These are phyloP conservation scores for Synergus umbraculus DNA, from an alignment of 2,888 invertebrate species.

Conservation along the genomic window DNA sequence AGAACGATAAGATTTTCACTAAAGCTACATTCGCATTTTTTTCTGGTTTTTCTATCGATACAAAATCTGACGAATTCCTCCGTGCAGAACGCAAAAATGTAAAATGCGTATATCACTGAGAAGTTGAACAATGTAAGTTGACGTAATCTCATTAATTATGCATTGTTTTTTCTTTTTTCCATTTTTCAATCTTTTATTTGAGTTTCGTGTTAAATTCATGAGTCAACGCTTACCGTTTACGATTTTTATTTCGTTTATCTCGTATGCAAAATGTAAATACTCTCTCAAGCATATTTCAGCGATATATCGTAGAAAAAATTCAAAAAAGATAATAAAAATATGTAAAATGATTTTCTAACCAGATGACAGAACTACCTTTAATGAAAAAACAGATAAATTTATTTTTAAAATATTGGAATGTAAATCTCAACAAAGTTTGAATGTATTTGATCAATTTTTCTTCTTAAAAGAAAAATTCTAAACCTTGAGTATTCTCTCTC, in stretches of 20 bases:
- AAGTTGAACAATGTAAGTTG: not conserved
- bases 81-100: not conserved
- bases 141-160: conserved; percentile 11
- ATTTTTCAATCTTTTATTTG: not conserved
- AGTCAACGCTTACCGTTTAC: conserved; percentile 9
- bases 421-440: not conserved
- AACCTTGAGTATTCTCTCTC: conserved; percentile 5
- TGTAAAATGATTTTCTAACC: not conserved
- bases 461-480: not conserved
- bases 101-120: conserved; percentile 1
- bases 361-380: not conserved
- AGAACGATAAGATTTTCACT: not conserved
- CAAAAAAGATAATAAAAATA: not conserved
- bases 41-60: not conserved
- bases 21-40: not conserved
- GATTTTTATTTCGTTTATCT: not conserved
- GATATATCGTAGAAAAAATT: not conserved
- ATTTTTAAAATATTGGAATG: conserved; percentile 12
- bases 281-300: not conserved
- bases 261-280: not conserved
- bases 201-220: not conserved
- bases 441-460: not conserved
- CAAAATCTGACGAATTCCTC: not conserved
- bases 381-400: not conserved
- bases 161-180: not conserved